These are phyloP conservation scores for Halichoerus grypus DNA, from an alignment of 2,113 vertebrate genomes.

Conservation along the genomic window DNA sequence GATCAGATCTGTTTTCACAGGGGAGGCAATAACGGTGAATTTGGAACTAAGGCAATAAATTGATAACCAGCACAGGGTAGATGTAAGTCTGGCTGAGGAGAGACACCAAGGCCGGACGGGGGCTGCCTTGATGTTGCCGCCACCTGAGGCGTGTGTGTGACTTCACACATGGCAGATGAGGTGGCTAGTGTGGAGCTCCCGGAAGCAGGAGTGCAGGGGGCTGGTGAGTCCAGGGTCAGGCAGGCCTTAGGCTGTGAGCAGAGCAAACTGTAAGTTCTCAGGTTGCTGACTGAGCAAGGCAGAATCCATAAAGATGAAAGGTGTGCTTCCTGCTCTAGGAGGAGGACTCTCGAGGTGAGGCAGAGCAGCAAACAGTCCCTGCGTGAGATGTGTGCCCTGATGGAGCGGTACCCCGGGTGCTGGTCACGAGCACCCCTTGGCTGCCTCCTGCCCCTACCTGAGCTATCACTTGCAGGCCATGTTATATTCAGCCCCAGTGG, in stretches of 20 bases:
- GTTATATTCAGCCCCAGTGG: neutral
- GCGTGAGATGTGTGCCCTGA: too few relatives aligned
- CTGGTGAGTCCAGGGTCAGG: neutral
- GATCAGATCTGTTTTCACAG: neutral
- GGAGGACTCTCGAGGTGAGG: neutral
- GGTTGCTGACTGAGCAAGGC: neutral
- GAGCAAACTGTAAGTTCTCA: neutral
- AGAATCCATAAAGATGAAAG: neutral
- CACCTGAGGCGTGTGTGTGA: neutral
- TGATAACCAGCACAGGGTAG: neutral
- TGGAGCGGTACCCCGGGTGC: neutral
- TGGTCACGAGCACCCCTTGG: neutral
- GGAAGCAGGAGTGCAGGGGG: neutral
- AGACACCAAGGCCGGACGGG: neutral
- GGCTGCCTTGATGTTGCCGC: neutral
- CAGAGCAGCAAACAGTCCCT: neutral
- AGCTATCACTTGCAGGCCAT: neutral
- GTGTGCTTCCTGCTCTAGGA: neutral
- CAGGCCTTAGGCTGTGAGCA: neutral
- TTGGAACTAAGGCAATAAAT: neutral
- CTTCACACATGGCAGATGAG: neutral
- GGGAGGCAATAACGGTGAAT: neutral
- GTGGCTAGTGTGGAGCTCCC: neutral
- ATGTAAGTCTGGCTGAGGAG: neutral
- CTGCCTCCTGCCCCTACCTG: neutral